Conservation (phyloP, 2,113 vertebrate genomes). For the Gyps fulvus region DNA sequence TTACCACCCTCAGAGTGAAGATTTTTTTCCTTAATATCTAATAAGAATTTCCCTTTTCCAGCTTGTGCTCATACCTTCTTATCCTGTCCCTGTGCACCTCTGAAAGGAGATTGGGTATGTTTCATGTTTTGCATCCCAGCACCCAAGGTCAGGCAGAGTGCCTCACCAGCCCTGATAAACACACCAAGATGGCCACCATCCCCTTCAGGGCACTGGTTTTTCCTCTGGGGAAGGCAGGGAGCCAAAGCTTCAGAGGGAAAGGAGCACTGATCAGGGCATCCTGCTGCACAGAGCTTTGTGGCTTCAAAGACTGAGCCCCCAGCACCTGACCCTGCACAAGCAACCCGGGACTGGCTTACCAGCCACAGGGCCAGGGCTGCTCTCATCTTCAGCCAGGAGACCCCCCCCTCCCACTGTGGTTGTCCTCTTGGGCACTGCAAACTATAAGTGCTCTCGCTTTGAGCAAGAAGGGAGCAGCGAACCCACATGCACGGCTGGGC, state of each 20-base stretch:
- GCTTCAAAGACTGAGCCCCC: neutral
- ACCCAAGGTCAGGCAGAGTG: neutral
- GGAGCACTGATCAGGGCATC: neutral
- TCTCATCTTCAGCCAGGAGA: neutral
- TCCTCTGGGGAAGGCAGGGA: neutral
- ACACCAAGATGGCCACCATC: neutral
- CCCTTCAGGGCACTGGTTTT: neutral
- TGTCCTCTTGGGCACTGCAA: neutral
- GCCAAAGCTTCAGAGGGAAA: neutral
- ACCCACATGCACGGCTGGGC: slow-evolving; percentile 7
- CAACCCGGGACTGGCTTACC: neutral
- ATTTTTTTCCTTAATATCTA: neutral
- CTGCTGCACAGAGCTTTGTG: neutral
- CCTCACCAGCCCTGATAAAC: neutral
- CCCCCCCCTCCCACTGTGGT: rapidly evolving
- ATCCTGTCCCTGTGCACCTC: neutral
- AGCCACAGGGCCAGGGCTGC: neutral
- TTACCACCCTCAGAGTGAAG: neutral
- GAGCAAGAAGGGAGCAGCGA: neutral
- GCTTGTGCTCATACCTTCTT: neutral
- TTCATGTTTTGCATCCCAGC: neutral
- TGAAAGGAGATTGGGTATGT: neutral
- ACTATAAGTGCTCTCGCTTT: neutral
- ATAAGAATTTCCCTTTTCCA: neutral
- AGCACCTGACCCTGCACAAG: neutral